These are phyloP conservation scores for Drosophila sordidula DNA, from an alignment of 2,888 invertebrate species.

Conservation along the genomic window DNA sequence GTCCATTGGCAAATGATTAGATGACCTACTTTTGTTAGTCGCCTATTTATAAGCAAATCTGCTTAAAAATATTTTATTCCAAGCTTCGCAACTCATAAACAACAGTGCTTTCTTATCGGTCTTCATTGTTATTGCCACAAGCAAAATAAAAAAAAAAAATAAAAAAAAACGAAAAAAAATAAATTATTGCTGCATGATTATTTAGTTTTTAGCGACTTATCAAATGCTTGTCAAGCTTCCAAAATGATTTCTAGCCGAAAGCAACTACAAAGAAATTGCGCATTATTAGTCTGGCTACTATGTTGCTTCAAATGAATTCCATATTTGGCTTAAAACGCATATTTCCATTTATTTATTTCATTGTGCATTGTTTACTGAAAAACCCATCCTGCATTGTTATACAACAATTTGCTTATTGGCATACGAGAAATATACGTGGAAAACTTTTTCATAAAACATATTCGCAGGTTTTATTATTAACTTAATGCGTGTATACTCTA, in stretches of 20 bases:
- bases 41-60: conserved; percentile 4
- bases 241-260: conserved; percentile 15
- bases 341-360: not conserved
- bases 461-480: not conserved
- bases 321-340: not conserved
- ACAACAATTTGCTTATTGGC: conserved; percentile 15
- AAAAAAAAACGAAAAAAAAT: not conserved
- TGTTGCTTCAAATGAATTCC: conserved; percentile 2
- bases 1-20: conserved; percentile 21
- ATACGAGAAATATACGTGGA: conserved; percentile 6
- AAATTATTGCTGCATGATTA: conserved; percentile 10
- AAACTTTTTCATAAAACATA: not conserved
- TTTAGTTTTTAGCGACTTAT: conserved; percentile 35
- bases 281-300: conserved; percentile 25
- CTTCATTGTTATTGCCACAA: not conserved
- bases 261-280: conserved; percentile 26
- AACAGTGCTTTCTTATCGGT: not conserved
- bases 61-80: not conserved
- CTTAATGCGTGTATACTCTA: not conserved
- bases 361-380: conserved; percentile 8
- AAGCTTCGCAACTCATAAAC: not conserved
- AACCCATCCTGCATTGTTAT: conserved; percentile 14
- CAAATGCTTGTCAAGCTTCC: conserved; percentile 42
- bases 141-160: not conserved
- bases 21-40: conserved; percentile 8